Evolutionary conservation across 1,140 invertebrate genomes (phyloP), one percentile per base, ranked within the genome.

Genomic region (Calliopsis andreniformis): DNA sequence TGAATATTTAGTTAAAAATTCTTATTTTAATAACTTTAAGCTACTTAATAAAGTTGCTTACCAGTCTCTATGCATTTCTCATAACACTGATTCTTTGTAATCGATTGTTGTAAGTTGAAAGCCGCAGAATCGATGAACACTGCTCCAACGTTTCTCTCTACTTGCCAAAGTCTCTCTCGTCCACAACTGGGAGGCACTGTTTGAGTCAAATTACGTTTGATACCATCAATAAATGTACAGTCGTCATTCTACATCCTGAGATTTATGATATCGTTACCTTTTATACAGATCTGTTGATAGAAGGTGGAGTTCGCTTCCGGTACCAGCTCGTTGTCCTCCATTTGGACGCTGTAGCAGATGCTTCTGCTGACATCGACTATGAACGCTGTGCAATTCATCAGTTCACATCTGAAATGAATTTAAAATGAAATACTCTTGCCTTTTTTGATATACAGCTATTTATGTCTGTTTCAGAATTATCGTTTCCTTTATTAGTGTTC

Each of bases 261-360:
- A 39, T 39, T 10, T 3, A 39, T 39, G 10, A 10, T 14, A n/a
- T 14, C 56, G 56, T 53, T 81, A 89, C 89, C 89, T 86, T 78
- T 86, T 12, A 89, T 28, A 61, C 88, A 90, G 25, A 91, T 87
- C 62, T 85, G 76, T 4, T 91, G 89, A 47, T 87, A 91, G 72
- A 88, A 89, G 14, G 84, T 87, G 8, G 84, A 81, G 58, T 86
- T 88, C 0, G 87, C 79, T 49, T 90, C 87, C n/a, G 89, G 85
- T 28, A 86, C 78, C 3, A 90, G 81, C 12, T 90, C 85, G 8
- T 87, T 82, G 55, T 80, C 82, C 7, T 75, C 73, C n/a, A 81
- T 72, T 35, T 81, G 49, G 16, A 92, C 80, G 47, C 81, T 88
- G 59, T 87, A 87, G 35, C 90, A 92, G 25, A 85, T 76, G 64